These are phyloP conservation scores for Petaurus breviceps DNA, from an alignment of 2,113 vertebrate species.

Conservation along the genomic window DNA sequence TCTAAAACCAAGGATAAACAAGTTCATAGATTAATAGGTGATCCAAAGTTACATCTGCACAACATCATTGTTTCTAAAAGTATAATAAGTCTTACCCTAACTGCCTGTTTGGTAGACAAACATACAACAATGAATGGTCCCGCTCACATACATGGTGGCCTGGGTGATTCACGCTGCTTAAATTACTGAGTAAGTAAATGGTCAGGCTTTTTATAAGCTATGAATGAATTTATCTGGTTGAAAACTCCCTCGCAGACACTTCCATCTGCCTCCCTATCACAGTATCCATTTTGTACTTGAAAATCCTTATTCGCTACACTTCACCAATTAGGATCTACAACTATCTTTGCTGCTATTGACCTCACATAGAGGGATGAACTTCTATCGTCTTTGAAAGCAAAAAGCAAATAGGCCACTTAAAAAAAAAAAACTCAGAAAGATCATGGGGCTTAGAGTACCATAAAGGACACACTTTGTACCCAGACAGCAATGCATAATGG, in stretches of 20 bases:
- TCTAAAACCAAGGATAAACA: constrained; percentile 29
- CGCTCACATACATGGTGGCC: background rate
- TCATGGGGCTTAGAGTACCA: background rate
- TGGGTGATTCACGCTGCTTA: background rate
- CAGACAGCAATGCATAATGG: background rate
- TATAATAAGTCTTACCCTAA: background rate
- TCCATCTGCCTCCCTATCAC: background rate
- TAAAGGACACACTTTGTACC: background rate
- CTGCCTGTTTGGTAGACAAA: background rate
- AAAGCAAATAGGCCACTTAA: background rate
- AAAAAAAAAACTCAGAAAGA: background rate
- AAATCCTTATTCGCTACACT: background rate
- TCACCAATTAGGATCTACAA: background rate
- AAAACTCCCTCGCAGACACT: background rate
- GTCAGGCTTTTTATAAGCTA: background rate
- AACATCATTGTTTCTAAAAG: background rate
- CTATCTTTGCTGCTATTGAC: background rate
- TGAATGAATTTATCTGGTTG: background rate
- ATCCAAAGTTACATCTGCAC: background rate
- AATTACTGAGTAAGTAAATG: background rate
- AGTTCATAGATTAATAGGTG: background rate
- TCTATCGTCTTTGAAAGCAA: background rate
- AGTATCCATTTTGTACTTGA: background rate
- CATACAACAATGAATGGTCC: background rate
- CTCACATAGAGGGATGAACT: background rate